Percentiles rank a stretch among this genome's conserved stretches.
Evolutionary conservation across 2,113 vertebrate species (phyloP).

Genomic region (Anas platyrhynchos): DNA sequence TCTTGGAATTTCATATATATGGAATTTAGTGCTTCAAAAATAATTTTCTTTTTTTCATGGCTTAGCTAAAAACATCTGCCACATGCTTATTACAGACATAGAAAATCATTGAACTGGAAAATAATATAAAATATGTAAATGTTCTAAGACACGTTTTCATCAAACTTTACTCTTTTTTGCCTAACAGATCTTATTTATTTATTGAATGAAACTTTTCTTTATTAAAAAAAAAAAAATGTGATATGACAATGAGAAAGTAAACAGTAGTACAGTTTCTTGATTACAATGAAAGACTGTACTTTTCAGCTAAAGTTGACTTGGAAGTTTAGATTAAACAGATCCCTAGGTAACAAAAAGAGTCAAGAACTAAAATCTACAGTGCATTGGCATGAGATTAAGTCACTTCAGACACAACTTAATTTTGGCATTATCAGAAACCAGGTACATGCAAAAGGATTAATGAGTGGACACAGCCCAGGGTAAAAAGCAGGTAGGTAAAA

Average conservation of each 20-base stretch:
- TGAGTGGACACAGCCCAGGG: not conserved
- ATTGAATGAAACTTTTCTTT: not conserved
- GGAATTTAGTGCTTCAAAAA: constrained; percentile 42
- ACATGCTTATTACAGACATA: constrained; percentile 56
- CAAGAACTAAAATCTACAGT: not conserved
- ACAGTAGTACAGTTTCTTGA: not conserved
- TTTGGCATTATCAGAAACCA: not conserved
- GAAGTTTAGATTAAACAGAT: not conserved
- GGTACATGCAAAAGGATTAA: not conserved
- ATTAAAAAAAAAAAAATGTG: not conserved
- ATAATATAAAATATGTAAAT: constrained; percentile 67
- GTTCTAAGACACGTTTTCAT: not conserved
- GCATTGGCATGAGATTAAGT: not conserved
- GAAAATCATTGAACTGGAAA: constrained; percentile 39
- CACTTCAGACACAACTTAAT: fast-evolving
- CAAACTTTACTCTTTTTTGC: not conserved
- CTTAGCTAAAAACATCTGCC: not conserved
- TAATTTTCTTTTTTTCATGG: constrained; percentile 37
- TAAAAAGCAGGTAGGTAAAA: not conserved
- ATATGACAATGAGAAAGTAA: constrained; percentile 36
- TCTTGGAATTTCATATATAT: constrained; percentile 50
- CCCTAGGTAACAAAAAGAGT: not conserved
- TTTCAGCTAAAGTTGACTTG: not conserved
- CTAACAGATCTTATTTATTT: constrained; percentile 11
- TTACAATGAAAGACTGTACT: not conserved